Evolutionary conservation across 2,888 invertebrate genomes (phyloP).

Genomic region (Chymomyza caudatula): DNA sequence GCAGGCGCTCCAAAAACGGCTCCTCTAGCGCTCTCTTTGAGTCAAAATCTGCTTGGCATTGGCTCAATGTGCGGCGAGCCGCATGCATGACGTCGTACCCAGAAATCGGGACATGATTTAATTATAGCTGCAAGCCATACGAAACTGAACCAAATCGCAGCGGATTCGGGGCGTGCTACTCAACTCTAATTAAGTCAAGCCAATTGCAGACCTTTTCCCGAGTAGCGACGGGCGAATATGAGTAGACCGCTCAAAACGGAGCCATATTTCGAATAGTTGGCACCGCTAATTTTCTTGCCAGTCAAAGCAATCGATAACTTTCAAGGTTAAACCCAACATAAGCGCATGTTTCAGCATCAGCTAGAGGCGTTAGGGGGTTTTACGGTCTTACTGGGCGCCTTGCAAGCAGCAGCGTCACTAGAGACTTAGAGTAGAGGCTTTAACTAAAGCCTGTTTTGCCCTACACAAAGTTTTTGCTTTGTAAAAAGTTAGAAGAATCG

Average conservation of each 20-base stretch:
- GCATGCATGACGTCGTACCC: not conserved
- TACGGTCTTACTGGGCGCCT: too few species aligned
- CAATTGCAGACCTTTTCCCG: slow-evolving; percentile 31
- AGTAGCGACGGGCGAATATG: not conserved
- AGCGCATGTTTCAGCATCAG: not conserved
- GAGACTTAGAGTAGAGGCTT: too few species aligned
- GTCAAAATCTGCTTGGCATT: not conserved
- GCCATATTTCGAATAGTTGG: too few species aligned
- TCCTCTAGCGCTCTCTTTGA: slow-evolving; percentile 1
- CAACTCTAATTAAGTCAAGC: slow-evolving; percentile 38
- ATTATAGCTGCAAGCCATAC: slow-evolving; percentile 40
- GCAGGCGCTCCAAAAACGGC: slow-evolving; percentile 35
- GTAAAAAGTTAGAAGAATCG: too few species aligned
- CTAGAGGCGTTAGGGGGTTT: not conserved
- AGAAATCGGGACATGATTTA: slow-evolving; percentile 44
- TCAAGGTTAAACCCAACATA: slow-evolving; percentile 51
- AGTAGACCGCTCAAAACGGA: not conserved
- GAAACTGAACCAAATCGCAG: slow-evolving; percentile 16
- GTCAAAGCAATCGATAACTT: slow-evolving; percentile 46
- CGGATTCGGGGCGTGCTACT: slow-evolving; percentile 2
- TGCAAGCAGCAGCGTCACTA: too few species aligned
- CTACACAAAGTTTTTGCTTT: too few species aligned
- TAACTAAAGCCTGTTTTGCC: too few species aligned
- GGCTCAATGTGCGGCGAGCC: not conserved
- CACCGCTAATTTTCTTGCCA: slow-evolving; percentile 12